Evolutionary conservation across 35 echinoderm and acorn worm genomes (phyloP), one percentile per base, ranked within the genome.

Genomic region (Patiria miniata): DNA sequence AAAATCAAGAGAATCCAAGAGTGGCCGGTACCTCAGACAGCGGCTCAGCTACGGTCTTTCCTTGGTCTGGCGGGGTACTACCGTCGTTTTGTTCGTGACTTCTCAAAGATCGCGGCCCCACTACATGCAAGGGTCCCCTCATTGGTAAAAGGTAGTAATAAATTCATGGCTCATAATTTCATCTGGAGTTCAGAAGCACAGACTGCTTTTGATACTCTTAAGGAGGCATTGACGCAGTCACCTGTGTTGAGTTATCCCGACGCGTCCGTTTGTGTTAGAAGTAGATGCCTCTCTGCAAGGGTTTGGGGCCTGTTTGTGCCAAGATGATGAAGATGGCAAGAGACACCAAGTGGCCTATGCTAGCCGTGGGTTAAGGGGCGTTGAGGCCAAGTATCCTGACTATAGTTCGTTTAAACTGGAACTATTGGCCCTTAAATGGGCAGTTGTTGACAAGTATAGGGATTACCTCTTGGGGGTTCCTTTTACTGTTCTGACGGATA

Each of bases 391-490:
- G 17, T 93, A 90, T 87, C 2, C 39, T 1, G 89, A 93, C 29
- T 97, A 87, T 39, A 93, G 86, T 51, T 90, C 83, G 40, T 86
- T 90, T 39, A 47, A 47, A 12, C 12, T 47, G 42, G 42, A 47
- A 47, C 42, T 47, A 6, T 12, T 47, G 4, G 42, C 52, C 23
- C 52, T 97, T 0, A 85, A 93, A 32, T 93, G 94, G 90, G 82
- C 94, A 40, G 87, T 97, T 19, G 88, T 90, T 21, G 76, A 87
- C 36, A 96, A 96, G 37, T 93, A 89, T 68, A 29, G 94, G 8
- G 90, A 97, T 39, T 30, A 89, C 7, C 69, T 97, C 7, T 10
- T 93, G 37, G 42, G 42, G 42, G 42, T 47, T 6, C 42, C 42
- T 47, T 47, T 47, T 47, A 12, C 42, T 6, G 85, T 88, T 22